Conservation (phyloP, 2,113 vertebrate species). For the Dinomys branickii region DNA sequence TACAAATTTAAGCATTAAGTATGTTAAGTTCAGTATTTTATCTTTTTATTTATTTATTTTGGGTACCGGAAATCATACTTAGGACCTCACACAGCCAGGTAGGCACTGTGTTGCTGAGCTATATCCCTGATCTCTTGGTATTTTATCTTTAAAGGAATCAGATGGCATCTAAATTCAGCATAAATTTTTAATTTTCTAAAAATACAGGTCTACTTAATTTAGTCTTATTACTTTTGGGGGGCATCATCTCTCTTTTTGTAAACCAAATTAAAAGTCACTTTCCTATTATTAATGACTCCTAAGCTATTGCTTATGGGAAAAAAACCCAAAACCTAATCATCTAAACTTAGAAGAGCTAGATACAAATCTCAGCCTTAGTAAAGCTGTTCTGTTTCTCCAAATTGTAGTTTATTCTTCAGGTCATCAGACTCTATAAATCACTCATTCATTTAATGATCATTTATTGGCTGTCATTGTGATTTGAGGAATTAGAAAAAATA, state of each 20-base stretch:
- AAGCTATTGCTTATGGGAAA: not conserved
- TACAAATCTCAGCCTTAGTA: not conserved
- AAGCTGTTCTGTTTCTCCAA: not conserved
- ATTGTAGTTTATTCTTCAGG: not conserved
- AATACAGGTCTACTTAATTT: not conserved
- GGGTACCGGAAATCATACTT: no score
- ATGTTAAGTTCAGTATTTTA: slow-evolving; percentile 39
- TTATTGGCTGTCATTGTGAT: not conserved
- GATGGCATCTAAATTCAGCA: slow-evolving; percentile 50
- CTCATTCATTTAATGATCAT: not conserved
- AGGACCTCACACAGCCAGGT: no score
- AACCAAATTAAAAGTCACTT: not conserved
- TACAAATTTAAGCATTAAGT: slow-evolving; percentile 7
- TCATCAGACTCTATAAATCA: not conserved
- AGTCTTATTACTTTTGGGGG: not conserved
- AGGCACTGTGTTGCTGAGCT: no score
- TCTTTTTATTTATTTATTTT: not conserved
- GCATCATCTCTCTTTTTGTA: not conserved
- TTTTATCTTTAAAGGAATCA: slow-evolving; percentile 2
- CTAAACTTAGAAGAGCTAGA: not conserved
- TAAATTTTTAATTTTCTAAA: slow-evolving; percentile 28
- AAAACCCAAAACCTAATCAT: not conserved
- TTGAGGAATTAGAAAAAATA: slow-evolving; percentile 1
- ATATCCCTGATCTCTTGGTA: no score
- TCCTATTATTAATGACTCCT: not conserved